Evolutionary conservation across 2,113 vertebrate species (phyloP).

Genomic region (Siphamia tubifer): DNA sequence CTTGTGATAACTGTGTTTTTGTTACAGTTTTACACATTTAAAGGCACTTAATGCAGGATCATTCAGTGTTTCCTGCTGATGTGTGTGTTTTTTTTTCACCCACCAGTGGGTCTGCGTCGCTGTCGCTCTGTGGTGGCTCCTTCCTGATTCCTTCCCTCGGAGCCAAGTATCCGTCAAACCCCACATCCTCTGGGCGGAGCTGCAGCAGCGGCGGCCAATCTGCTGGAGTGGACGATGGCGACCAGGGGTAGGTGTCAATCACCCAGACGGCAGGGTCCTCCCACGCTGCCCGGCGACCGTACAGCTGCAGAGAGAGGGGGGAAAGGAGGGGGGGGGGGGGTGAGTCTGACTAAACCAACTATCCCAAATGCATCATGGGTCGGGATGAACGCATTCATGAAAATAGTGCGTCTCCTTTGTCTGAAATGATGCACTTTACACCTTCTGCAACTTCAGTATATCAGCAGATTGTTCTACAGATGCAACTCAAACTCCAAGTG

Average conservation of each 20-base stretch:
- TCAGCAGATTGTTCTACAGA: too few relatives aligned
- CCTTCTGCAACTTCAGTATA: too few relatives aligned
- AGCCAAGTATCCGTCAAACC: slow-evolving; percentile 91
- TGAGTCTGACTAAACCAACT: not conserved
- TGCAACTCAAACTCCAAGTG: too few relatives aligned
- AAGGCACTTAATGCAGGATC: too few relatives aligned
- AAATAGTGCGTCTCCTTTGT: too few relatives aligned
- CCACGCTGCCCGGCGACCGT: slow-evolving; percentile 92
- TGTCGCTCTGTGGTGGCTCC: slow-evolving; percentile 86
- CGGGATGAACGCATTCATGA: too few relatives aligned
- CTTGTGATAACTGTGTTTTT: too few relatives aligned
- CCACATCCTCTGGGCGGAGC: slow-evolving; percentile 95
- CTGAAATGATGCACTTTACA: too few relatives aligned
- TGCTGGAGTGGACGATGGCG: slow-evolving; percentile 83
- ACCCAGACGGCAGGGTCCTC: slow-evolving; percentile 98
- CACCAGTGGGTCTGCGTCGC: slow-evolving; percentile 95
- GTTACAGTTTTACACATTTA: too few relatives aligned
- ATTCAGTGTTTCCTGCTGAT: too few relatives aligned
- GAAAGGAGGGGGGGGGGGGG: not conserved
- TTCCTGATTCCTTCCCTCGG: slow-evolving; percentile 88
- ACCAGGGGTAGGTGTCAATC: slow-evolving; percentile 95
- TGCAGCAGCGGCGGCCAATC: slow-evolving; percentile 96
- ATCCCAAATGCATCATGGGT: too few relatives aligned
- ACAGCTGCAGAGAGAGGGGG: slow-evolving; percentile 78
- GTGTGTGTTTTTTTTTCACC: too few relatives aligned